A percentile compares a stretch with the other conserved stretches of the same genome.
These are phyloP conservation scores for Volucella zonaria DNA, from an alignment of 2,888 invertebrate species.

Conservation along the genomic window DNA sequence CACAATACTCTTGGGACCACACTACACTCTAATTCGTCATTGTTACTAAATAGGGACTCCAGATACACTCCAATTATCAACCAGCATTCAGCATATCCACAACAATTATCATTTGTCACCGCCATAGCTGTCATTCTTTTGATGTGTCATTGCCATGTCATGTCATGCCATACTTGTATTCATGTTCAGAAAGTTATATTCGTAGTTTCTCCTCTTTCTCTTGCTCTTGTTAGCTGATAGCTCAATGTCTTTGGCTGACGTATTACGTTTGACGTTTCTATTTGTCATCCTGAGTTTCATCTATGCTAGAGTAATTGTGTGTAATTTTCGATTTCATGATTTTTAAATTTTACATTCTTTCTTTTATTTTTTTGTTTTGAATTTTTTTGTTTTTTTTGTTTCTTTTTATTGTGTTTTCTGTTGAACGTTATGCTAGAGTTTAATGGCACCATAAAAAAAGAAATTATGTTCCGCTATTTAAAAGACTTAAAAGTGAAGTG, in stretches of 20 bases:
- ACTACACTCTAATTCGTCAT: background rate
- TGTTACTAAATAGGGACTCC: slow-evolving; percentile 24
- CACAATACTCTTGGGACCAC: background rate
- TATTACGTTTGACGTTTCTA: slow-evolving; percentile 50
- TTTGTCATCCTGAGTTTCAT: slow-evolving; percentile 57
- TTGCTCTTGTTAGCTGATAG: slow-evolving; percentile 7
- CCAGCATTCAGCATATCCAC: slow-evolving; percentile 49
- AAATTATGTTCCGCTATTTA: slow-evolving; percentile 54
- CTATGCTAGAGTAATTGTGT: slow-evolving; percentile 29
- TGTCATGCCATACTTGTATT: background rate
- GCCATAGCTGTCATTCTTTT: slow-evolving; percentile 21
- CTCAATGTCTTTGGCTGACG: slow-evolving; percentile 51
- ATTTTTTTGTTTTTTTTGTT: background rate
- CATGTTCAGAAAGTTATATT: slow-evolving; percentile 17
- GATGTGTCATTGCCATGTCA: slow-evolving; percentile 21
- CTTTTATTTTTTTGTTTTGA: background rate
- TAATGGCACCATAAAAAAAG: slow-evolving; percentile 19
- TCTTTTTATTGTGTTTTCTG: background rate
- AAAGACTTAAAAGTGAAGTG: slow-evolving; percentile 16
- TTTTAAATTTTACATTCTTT: slow-evolving; percentile 13
- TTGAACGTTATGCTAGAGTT: slow-evolving; percentile 42
- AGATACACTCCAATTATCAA: slow-evolving; percentile 37
- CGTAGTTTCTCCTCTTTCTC: slow-evolving; percentile 60
- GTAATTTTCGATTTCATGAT: slow-evolving; percentile 58
- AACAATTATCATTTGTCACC: slow-evolving; percentile 35